Base-by-base conservation (phyloP, 1,140 invertebrate species). In the Bombus picipes region DNA sequence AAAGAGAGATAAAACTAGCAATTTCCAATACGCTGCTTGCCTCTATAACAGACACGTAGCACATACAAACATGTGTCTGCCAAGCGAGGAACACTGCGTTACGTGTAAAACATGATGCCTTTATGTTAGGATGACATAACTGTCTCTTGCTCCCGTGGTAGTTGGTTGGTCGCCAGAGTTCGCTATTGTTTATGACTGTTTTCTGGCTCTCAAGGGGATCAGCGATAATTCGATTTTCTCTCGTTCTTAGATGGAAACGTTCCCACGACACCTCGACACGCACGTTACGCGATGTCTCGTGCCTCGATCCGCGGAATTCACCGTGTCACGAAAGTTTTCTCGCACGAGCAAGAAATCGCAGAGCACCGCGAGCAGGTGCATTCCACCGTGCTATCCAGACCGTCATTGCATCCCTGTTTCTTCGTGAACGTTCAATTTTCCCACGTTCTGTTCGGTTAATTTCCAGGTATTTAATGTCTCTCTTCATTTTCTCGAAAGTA, bases 401-500 rank as follows among this genome's bases (percentile, higher is more conserved):
- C 34, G n/a, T 74, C 53, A 5, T 70, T 28, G 25, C 71, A 25
- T 53, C 57, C 41, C 34, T 43, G 47, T 18, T n/a, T 41, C 47
- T 5, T 74, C n/a, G 66, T 62, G n/a, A 62, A 77, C 65, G 43
- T 79, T 53, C 47, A 75, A 13, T 41, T 89, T 89, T 90, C 89
- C 78, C 89, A 87, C 88, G 85, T 81, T 75, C 81, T 57, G 78
- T 25, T 43, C 71, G 37, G 39, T 79, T 78, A 53, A 88, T 86
- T 74, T 88, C 74, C 37, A 57, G 70, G 81, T 73, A 82, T 88
- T 47, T 89, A 81, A 57, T 47, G 34, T 81, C 39, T 72, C 68
- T 72, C 70, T 73, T 53, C 13, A 10, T 47, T 28, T 39, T 41
- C 47, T 8, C 6, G 47, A 53, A 53, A 2, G 5, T 53, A 22